Percentiles rank a stretch among this genome's conserved stretches.
Conservation (phyloP, 64 coral and sea anemone species). For the Stichodactyla mertensii region DNA sequence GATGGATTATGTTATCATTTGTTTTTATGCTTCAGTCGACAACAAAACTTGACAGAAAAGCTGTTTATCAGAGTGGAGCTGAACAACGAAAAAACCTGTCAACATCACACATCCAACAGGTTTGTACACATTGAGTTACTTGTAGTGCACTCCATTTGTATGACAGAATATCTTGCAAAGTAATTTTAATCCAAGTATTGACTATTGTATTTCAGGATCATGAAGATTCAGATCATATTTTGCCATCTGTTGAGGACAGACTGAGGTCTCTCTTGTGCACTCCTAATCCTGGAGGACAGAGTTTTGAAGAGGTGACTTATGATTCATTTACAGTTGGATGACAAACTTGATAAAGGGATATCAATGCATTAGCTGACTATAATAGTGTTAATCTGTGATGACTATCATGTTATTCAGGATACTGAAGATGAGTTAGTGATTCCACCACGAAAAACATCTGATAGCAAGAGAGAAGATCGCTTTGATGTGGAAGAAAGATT, state of each 20-base stretch:
- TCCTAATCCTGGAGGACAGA: conserved; percentile 66
- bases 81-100: background rate
- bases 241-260: conserved; percentile 79
- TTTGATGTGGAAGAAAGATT: conserved; percentile 75
- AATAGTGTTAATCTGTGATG: background rate
- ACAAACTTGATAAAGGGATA: background rate
- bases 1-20: background rate
- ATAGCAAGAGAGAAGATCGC: conserved; percentile 33
- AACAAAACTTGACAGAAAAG: conserved; percentile 48
- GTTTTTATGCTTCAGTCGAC: conserved; percentile 28
- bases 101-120: background rate
- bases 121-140: background rate
- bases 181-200: background rate
- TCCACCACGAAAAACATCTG: conserved; percentile 35
- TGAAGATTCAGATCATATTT: conserved; percentile 21
- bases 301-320: conserved; percentile 45
- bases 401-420: conserved; percentile 32
- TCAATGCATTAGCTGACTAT: background rate
- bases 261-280: conserved; percentile 65
- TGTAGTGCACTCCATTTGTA: background rate
- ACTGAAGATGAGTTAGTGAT: conserved; percentile 80
- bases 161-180: background rate
- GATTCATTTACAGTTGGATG: too few relatives aligned
- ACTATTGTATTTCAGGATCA: background rate
- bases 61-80: conserved; percentile 43